Base-by-base conservation (phyloP, 2,797 vertebrate species). In the Novumbra hubbsi region DNA sequence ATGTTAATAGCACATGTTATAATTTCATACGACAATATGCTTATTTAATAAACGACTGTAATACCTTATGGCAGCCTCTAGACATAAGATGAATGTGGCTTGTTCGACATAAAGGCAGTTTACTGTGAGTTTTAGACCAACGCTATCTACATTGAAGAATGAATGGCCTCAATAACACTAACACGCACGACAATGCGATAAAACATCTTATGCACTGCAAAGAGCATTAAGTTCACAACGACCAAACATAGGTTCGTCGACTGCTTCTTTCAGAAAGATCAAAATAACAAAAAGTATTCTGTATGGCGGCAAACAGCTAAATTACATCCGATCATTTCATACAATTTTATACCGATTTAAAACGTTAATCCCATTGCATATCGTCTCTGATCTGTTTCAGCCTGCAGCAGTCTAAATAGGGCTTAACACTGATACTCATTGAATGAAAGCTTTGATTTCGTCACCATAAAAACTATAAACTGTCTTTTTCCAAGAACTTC, bases 131-230 rank as follows among this genome's bases (percentile, higher is more conserved):
- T 30, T 63, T 30, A 63, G 60, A 24, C 60, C 2, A 27, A 70
- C 69, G 67, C 74, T 68, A 77, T 83, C 52, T 63, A 78, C 82
- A 38, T 38, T 55, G 3, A n/a, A 69, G 85, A 86, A 86, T 81
- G 86, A 85, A 86, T 85, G 86, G 82, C 79, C 71, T 78, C 65
- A 78, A 65, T 63, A 21, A 57, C n/a, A 9, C 69, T 57, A 65
- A 24, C n/a, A 62, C 28, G 28, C 52, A 34, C 73, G 69, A 80
- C 79, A 74, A 14, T 50, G n/a, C 27, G n/a, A 68, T 12, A 79
- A 85, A 55, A 75, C 60, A 64, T 72, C 74, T 68, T 16, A 4
- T 4, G 72, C 24, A 70, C 71, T 48, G 65, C 14, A 70, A 32
- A 52, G 11, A 2, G 74, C 41, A 45, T 57, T 7, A 88, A 87